Evolutionary conservation across 2,888 invertebrate species (phyloP), one percentile per base, ranked within the genome.

Genomic region (Sceliomorpha sp.): DNA sequence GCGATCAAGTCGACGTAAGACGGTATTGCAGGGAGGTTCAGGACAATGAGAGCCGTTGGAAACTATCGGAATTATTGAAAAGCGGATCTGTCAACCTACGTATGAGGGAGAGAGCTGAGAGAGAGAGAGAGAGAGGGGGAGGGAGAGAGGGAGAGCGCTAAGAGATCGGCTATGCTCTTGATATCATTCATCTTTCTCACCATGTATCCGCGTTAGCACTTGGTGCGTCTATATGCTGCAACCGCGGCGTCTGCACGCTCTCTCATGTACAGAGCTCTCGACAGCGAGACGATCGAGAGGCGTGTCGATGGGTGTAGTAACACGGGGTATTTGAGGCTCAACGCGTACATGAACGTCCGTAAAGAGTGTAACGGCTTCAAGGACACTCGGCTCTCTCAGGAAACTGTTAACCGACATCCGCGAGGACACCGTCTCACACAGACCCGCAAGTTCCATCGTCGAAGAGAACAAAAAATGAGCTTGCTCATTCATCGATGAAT

Each of bases 381-480:
- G 85, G 86, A 85, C 66, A 74, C 73, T 58, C 75, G 74, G 70
- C 78, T 83, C 82, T 82, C 80, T 76, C 84, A 85, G 86, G 84
- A 87, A 86, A 85, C 86, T 82, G 78, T 75, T 76, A 77, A 78
- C 79, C 80, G 78, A 79, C 74, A 80, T 84, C 79, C 78, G 80
- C 81, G 80, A 81, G 81, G 83, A 82, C 80, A 80, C 73, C 47
- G 14, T n/a, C n/a, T n/a, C n/a, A n/a, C n/a, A n/a, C n/a, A n/a
- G n/a, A n/a, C n/a, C n/a, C n/a, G n/a, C n/a, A n/a, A n/a, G n/a
- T n/a, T n/a, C n/a, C n/a, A n/a, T n/a, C n/a, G n/a, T n/a, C n/a
- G n/a, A n/a, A n/a, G n/a, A n/a, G n/a, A n/a, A n/a, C n/a, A n/a
- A n/a, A n/a, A n/a, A n/a, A n/a, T n/a, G n/a, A n/a, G n/a, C n/a